Evolutionary conservation across 2,113 vertebrate species (phyloP).

Genomic region (Thamnaconus septentrionalis): DNA sequence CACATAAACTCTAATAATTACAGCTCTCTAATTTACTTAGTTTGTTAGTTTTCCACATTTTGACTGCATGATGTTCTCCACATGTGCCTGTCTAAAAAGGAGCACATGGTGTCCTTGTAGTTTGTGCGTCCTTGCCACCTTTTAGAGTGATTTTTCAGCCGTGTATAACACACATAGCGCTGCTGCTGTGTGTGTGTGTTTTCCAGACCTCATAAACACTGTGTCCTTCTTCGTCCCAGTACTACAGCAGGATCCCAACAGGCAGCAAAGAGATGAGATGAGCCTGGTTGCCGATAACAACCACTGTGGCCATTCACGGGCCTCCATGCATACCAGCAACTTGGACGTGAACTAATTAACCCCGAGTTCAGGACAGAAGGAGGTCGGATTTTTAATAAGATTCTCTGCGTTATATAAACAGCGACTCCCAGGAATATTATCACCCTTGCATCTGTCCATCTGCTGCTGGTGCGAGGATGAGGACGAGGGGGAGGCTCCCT

Average conservation of each 20-base stretch:
- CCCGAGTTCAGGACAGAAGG: constrained; percentile 56
- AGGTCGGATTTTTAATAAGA: constrained; percentile 69
- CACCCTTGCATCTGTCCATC: constrained; percentile 58
- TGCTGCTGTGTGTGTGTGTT: constrained; percentile 6
- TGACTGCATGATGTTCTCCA: background rate
- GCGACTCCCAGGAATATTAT: constrained; percentile 63
- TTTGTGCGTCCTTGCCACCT: background rate
- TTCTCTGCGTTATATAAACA: constrained; percentile 70
- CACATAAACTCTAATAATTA: too few species aligned
- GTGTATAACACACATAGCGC: background rate
- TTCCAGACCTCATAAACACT: constrained; percentile 50
- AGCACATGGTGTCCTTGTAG: background rate
- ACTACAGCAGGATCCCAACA: constrained; percentile 48
- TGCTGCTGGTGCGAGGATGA: constrained; percentile 43
- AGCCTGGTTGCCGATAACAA: constrained; percentile 46
- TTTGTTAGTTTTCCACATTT: too few species aligned
- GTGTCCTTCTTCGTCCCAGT: constrained; percentile 48
- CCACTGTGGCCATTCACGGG: constrained; percentile 53
- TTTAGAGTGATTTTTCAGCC: constrained; percentile 10
- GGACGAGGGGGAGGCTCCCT: constrained; percentile 48
- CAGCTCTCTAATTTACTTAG: too few species aligned
- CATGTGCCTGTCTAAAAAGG: background rate
- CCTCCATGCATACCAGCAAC: constrained; percentile 48
- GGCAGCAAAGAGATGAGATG: constrained; percentile 48
- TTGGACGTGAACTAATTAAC: constrained; percentile 74